These are phyloP conservation scores for Cactoblastis cactorum DNA, from an alignment of 2,888 invertebrate species.

Conservation along the genomic window DNA sequence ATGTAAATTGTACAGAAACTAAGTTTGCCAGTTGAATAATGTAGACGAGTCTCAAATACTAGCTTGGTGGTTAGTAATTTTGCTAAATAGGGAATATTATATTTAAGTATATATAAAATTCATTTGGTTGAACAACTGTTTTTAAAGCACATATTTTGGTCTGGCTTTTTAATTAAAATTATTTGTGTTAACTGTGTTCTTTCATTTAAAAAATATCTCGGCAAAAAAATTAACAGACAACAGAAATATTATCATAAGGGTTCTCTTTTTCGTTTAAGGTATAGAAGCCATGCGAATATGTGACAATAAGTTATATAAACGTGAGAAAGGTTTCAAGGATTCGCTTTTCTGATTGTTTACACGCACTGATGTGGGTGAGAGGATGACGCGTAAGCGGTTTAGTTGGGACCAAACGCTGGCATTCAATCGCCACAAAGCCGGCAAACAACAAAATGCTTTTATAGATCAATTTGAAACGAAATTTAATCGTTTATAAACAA, in stretches of 20 bases:
- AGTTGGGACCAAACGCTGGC: conserved; percentile 27
- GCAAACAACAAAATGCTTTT: conserved; percentile 33
- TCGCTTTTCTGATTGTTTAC: conserved; percentile 37
- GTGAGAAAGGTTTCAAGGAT: conserved; percentile 25
- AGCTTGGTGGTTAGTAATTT: background rate
- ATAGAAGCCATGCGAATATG: no score
- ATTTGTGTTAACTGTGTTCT: no score
- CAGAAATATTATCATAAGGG: no score
- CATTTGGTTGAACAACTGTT: background rate
- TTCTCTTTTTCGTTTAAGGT: no score
- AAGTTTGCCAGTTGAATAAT: conserved; percentile 1
- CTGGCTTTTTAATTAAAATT: no score
- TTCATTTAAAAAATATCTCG: no score
- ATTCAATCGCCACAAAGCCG: conserved; percentile 27
- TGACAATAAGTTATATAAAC: conserved; percentile 29
- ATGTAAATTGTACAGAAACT: conserved; percentile 7
- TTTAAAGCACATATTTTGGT: background rate
- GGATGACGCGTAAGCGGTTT: conserved; percentile 33
- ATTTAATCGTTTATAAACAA: background rate
- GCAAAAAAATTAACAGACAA: no score
- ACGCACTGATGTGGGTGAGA: conserved; percentile 25
- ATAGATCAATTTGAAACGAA: conserved; percentile 16
- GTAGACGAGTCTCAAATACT: background rate
- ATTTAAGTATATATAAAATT: background rate
- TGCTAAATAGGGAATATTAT: background rate